These are phyloP conservation scores for Napeogenes inachia DNA, from an alignment of 2,888 invertebrate species.

Conservation along the genomic window DNA sequence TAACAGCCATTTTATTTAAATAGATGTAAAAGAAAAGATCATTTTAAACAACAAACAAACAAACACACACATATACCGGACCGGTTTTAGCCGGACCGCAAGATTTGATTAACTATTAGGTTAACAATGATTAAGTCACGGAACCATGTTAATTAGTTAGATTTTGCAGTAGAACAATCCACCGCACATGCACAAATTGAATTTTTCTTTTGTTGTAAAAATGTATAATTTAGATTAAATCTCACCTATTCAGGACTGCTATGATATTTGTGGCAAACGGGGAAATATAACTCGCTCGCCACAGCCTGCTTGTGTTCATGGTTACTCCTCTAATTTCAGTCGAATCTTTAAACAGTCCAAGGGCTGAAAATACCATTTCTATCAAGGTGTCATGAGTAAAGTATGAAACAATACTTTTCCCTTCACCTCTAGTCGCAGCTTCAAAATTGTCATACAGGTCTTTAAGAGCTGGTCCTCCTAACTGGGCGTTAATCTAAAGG, in stretches of 20 bases:
- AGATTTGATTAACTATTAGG: no score
- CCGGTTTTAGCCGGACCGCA: neutral
- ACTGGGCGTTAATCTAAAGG: conserved; percentile 74
- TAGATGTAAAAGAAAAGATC: neutral
- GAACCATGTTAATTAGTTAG: no score
- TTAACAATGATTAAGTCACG: no score
- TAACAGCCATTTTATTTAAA: neutral
- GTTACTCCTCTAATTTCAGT: conserved; percentile 74
- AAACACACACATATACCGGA: neutral
- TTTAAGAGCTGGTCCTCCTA: conserved; percentile 82
- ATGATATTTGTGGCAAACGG: conserved; percentile 85
- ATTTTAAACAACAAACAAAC: neutral
- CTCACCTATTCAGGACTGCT: conserved; percentile 84
- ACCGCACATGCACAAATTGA: no score
- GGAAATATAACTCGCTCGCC: conserved; percentile 81
- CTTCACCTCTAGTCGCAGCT: conserved; percentile 38
- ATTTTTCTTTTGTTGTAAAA: no score
- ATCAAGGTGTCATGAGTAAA: conserved; percentile 83
- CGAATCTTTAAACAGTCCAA: conserved; percentile 81
- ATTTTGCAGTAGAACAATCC: no score
- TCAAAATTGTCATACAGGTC: conserved; percentile 80
- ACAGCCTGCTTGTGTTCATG: conserved; percentile 76
- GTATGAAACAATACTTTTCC: conserved; percentile 78
- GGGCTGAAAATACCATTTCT: conserved; percentile 78
- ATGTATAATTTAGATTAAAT: conserved; percentile 11